A percentile compares a stretch with the other conserved stretches of the same genome.
These are phyloP conservation scores for Chanos chanos DNA, from an alignment of 2,797 vertebrate genomes.

Conservation along the genomic window DNA sequence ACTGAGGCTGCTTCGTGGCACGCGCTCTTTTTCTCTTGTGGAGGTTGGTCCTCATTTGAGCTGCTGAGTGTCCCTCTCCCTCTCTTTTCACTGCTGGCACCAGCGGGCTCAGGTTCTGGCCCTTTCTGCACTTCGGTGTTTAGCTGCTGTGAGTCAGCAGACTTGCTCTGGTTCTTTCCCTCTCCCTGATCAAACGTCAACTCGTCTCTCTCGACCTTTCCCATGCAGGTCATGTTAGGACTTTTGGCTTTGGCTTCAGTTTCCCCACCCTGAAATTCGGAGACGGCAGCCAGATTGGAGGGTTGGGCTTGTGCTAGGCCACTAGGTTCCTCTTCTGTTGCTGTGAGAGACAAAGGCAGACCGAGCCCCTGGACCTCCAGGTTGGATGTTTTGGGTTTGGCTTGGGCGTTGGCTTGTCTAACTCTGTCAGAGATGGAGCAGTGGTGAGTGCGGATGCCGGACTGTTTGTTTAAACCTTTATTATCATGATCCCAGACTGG, in stretches of 20 bases:
- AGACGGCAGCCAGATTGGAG: neutral
- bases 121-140: neutral
- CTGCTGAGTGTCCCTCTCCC: conserved; percentile 54
- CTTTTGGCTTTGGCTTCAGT: conserved; percentile 58
- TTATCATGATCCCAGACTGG: conserved; percentile 39
- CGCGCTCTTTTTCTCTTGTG: conserved; percentile 62
- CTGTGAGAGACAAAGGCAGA: conserved; percentile 16
- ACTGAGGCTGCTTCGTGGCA: conserved; percentile 61
- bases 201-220: conserved; percentile 41
- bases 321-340: neutral
- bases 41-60: conserved; percentile 57
- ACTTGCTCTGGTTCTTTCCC: conserved; percentile 29
- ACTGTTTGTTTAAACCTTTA: conserved; percentile 32
- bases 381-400: conserved; percentile 21
- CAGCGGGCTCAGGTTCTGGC: neutral
- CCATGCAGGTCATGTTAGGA: conserved; percentile 42
- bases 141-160: conserved; percentile 43
- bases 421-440: conserved; percentile 54
- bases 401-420: conserved; percentile 56
- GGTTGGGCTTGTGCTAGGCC: neutral
- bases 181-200: conserved; percentile 38
- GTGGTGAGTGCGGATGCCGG: conserved; percentile 46
- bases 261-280: conserved; percentile 49
- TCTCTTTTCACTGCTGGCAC: conserved; percentile 32
- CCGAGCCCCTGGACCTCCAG: conserved; percentile 35